These are phyloP conservation scores for Tuberolachnus salignus DNA, from an alignment of 2,888 invertebrate genomes.

Conservation along the genomic window DNA sequence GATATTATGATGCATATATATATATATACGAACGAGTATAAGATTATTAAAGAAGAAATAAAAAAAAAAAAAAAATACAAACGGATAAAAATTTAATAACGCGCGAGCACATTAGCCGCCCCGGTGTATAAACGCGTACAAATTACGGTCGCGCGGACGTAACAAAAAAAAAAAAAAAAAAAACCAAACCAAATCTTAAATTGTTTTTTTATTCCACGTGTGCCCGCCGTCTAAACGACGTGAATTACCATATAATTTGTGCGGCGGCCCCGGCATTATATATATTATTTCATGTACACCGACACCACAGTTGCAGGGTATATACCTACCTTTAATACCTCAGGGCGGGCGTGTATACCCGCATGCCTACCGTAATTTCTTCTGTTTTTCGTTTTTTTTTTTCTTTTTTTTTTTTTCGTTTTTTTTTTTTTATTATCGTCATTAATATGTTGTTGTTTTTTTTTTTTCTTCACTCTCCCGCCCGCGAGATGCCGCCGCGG, in stretches of 20 bases:
- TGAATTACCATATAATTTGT: conserved; percentile 51
- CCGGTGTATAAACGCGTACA: conserved; percentile 3
- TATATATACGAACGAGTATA: neutral
- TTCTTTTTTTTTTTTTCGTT: neutral
- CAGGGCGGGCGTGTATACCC: neutral
- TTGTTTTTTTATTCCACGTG: conserved; percentile 47
- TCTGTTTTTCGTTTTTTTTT: conserved; percentile 32
- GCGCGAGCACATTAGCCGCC: conserved; percentile 10
- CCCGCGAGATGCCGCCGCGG: too few species aligned
- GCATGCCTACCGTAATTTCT: conserved; percentile 28
- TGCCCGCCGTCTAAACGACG: conserved; percentile 40
- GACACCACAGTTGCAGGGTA: neutral
- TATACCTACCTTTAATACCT: neutral
- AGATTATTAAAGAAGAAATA: conserved; percentile 1
- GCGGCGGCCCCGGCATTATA: conserved; percentile 6
- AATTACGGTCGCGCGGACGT: conserved; percentile 6
- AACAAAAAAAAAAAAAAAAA: neutral
- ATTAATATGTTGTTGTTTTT: neutral
- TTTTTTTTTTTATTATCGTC: conserved; percentile 1
- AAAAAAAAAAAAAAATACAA: too few species aligned
- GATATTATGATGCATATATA: too few species aligned
- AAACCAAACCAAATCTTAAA: conserved; percentile 18
- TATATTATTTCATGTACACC: too few species aligned
- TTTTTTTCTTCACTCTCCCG: neutral
- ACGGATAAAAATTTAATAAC: neutral